Conservation (phyloP, 92 coral and sea anemone species). For the Scolanthus callimorphus region DNA sequence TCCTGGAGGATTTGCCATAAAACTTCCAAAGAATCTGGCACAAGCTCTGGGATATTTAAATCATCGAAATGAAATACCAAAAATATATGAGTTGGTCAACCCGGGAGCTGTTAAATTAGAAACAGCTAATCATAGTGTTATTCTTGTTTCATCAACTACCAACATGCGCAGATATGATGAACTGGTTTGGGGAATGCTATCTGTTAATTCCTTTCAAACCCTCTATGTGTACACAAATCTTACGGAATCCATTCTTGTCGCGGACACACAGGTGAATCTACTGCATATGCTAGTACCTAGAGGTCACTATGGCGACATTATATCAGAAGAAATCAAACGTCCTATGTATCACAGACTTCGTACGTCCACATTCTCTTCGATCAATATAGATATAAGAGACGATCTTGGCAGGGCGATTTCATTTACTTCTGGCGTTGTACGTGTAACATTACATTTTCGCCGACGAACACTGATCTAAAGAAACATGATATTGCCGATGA, state of each 20-base stretch:
- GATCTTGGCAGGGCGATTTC: slow-evolving; percentile 5
- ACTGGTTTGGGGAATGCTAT: slow-evolving; percentile 8
- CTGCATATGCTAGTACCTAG: slow-evolving; percentile 1
- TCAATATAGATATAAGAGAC: slow-evolving; percentile 11
- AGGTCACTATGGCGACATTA: neutral
- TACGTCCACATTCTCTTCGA: slow-evolving; percentile 2
- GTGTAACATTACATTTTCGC: slow-evolving; percentile 8
- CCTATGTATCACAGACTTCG: slow-evolving; percentile 10
- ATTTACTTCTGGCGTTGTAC: slow-evolving; percentile 9
- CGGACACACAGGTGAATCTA: slow-evolving; percentile 1
- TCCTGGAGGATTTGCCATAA: neutral
- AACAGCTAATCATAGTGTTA: neutral
- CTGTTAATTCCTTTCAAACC: neutral
- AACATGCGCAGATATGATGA: slow-evolving; percentile 3
- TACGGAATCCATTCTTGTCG: neutral
- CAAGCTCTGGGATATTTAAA: slow-evolving; percentile 6
- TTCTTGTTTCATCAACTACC: neutral
- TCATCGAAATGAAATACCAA: neutral
- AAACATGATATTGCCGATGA: slow-evolving; percentile 4
- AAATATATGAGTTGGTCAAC: neutral
- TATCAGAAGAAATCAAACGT: slow-evolving; percentile 7
- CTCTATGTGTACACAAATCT: neutral
- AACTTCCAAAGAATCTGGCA: slow-evolving; percentile 5
- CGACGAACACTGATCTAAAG: slow-evolving; percentile 9
- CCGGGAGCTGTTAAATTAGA: neutral